A percentile compares a stretch with the other conserved stretches of the same genome.
phyloP scores from a whole-genome alignment of 2,888 invertebrate species.

The Glaucopsyche alexis region DNA sequence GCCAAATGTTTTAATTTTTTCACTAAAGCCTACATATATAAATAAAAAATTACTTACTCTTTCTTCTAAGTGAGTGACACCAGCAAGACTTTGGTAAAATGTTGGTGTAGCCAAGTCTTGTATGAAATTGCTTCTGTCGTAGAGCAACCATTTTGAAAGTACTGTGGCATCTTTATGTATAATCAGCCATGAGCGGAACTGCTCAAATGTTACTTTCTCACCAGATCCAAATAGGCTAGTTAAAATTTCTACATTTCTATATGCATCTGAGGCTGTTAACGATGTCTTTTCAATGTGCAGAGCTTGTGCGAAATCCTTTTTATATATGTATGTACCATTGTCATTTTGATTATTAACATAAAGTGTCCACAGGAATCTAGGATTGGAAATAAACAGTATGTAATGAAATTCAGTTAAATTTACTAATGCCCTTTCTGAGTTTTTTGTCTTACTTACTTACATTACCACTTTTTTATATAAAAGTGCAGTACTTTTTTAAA shows the following conservation, averaged over 20 bases:
- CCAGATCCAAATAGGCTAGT: constrained; percentile 65
- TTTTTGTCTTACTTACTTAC: no score
- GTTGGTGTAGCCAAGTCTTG: constrained; percentile 93
- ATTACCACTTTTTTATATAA: no score
- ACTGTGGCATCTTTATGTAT: constrained; percentile 88
- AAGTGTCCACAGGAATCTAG: constrained; percentile 89
- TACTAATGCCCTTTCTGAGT: no score
- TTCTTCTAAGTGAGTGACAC: constrained; percentile 93
- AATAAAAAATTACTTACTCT: constrained; percentile 76
- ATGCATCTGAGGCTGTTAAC: constrained; percentile 56
- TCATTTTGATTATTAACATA: constrained; percentile 89
- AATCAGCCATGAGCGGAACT: constrained; percentile 89
- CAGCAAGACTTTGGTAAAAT: constrained; percentile 95
- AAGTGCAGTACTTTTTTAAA: no score
- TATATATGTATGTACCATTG: constrained; percentile 83
- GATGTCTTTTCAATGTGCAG: constrained; percentile 80
- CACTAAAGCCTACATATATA: neutral
- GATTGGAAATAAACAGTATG: constrained; percentile 35
- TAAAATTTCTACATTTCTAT: constrained; percentile 60
- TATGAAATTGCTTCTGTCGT: constrained; percentile 86
- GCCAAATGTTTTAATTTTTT: neutral
- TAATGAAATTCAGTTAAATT: constrained; percentile 3
- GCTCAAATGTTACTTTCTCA: constrained; percentile 83
- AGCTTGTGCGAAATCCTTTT: constrained; percentile 85
- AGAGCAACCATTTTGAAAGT: constrained; percentile 89